A percentile compares a stretch with the other conserved stretches of the same genome.
These are phyloP conservation scores for Himalopsyche japonica DNA, from an alignment of 2,888 invertebrate genomes.

Conservation along the genomic window DNA sequence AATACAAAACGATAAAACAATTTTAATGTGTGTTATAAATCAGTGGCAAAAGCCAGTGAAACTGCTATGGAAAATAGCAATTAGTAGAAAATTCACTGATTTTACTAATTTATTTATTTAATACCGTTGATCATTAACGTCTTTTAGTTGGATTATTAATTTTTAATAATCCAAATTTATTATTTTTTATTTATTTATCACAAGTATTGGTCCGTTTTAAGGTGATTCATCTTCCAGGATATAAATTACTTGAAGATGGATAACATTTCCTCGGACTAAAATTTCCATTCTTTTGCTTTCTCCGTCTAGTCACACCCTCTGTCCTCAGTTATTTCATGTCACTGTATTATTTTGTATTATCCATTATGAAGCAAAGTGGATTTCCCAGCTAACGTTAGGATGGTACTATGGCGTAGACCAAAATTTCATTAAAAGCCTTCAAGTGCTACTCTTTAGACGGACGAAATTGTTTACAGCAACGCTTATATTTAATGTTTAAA, in stretches of 20 bases:
- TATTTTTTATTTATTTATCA: too few relatives aligned
- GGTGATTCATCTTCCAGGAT: slow-evolving; percentile 38
- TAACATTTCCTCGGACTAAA: slow-evolving; percentile 21
- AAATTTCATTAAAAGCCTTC: not conserved
- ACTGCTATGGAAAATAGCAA: too few relatives aligned
- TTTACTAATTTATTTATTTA: too few relatives aligned
- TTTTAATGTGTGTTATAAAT: too few relatives aligned
- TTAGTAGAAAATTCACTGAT: too few relatives aligned
- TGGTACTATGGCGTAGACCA: not conserved
- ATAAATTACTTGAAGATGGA: slow-evolving; percentile 40
- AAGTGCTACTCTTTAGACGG: not conserved
- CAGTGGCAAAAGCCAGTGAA: too few relatives aligned
- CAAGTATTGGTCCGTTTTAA: not conserved
- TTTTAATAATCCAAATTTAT: too few relatives aligned
- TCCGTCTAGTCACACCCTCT: not conserved
- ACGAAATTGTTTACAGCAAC: not conserved
- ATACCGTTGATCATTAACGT: too few relatives aligned
- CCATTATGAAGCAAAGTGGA: not conserved
- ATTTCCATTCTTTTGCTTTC: slow-evolving; percentile 7
- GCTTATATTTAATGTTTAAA: not conserved
- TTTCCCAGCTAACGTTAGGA: not conserved
- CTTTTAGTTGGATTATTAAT: too few relatives aligned
- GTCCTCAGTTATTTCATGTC: not conserved
- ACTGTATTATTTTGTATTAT: not conserved
- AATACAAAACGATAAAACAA: too few relatives aligned